Evolutionary conservation across 2,113 vertebrate genomes (phyloP).

Genomic region (Eupsittula cactorum): DNA sequence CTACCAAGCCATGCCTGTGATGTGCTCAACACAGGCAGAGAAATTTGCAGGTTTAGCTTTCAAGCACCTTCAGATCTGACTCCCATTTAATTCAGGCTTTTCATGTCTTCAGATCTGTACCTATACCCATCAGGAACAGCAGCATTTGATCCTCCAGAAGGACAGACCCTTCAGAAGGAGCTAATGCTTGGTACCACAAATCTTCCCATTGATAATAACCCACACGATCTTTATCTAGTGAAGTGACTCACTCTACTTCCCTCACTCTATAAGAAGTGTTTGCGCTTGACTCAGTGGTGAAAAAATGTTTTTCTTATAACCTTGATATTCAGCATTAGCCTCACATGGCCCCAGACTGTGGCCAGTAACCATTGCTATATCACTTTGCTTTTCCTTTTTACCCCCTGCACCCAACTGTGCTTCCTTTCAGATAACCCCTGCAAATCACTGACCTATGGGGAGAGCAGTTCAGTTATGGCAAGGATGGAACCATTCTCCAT

Average conservation of each 20-base stretch:
- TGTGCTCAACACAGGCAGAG: fast-evolving
- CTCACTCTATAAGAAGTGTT: neutral
- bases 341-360: neutral
- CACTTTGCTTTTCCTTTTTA: neutral
- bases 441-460: neutral
- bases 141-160: too few relatives aligned
- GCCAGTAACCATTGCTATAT: neutral
- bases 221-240: neutral
- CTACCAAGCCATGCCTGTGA: neutral
- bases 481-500: neutral
- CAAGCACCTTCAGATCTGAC: neutral
- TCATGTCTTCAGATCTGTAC: neutral
- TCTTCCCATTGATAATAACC: neutral
- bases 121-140: neutral
- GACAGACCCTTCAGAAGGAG: neutral
- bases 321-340: neutral
- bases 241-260: neutral
- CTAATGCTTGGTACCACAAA: neutral
- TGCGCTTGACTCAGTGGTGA: neutral
- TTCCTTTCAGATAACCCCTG: neutral
- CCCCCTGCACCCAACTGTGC: too few relatives aligned
- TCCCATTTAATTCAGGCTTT: neutral
- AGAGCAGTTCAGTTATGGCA: neutral
- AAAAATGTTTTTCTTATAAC: neutral
- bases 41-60: neutral